These are phyloP conservation scores for Scotopteryx bipunctaria DNA, from an alignment of 2,888 invertebrate genomes.

Conservation along the genomic window DNA sequence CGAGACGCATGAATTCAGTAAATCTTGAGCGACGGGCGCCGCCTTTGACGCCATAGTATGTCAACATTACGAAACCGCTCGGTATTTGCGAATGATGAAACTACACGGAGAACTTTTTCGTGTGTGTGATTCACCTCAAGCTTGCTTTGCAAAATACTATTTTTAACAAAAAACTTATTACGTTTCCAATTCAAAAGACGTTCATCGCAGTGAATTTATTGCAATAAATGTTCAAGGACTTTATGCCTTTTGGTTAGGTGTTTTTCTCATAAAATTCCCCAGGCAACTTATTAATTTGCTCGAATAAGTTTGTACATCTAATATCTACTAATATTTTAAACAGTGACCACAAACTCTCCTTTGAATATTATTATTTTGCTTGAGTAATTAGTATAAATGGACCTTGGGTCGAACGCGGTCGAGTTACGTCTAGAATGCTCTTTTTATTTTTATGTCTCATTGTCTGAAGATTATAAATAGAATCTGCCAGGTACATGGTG, in stretches of 20 bases:
- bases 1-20: too few relatives aligned
- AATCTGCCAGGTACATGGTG: slow-evolving; percentile 25
- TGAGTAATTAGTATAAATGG: slow-evolving; percentile 29
- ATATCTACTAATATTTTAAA: neutral
- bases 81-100: too few relatives aligned
- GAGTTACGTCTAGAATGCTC: slow-evolving; percentile 18
- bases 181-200: neutral
- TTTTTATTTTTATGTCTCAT: slow-evolving; percentile 35
- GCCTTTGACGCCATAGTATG: too few relatives aligned
- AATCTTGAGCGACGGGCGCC: too few relatives aligned
- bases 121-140: too few relatives aligned
- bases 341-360: neutral
- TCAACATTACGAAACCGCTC: too few relatives aligned
- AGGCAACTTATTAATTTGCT: neutral
- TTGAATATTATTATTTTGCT: slow-evolving; percentile 12
- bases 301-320: neutral
- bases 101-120: too few relatives aligned
- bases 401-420: slow-evolving; percentile 25
- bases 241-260: neutral
- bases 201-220: neutral
- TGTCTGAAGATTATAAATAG: slow-evolving; percentile 36
- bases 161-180: too few relatives aligned
- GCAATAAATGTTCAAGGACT: neutral
- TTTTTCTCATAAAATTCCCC: neutral
- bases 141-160: too few relatives aligned